phyloP scores from a whole-genome alignment of 2,797 vertebrate species.

The Mallotus villosus region DNA sequence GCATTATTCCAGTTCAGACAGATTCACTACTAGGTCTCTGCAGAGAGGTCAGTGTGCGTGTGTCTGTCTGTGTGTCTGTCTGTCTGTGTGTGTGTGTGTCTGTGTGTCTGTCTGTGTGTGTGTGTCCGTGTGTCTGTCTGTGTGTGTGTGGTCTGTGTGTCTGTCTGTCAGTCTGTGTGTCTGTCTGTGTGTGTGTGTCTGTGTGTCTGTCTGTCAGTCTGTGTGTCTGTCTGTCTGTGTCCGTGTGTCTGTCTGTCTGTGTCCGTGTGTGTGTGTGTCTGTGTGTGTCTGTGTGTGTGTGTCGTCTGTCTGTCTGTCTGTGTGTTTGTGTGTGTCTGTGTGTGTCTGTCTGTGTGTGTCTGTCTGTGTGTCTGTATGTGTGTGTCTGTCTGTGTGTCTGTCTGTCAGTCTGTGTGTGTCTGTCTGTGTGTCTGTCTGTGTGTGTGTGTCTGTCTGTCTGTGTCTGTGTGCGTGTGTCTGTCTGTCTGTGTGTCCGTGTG shows the following conservation, averaged over 20 bases:
- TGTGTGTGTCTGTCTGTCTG: not conserved
- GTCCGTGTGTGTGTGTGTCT: constrained; percentile 21
- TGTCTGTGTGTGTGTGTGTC: constrained; percentile 17
- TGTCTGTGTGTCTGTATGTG: not conserved
- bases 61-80: constrained; percentile 17
- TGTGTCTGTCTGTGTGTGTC: constrained; percentile 17
- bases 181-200: constrained; percentile 19
- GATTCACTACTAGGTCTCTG: not conserved
- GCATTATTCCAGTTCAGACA: not conserved
- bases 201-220: constrained; percentile 18
- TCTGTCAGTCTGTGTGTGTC: constrained; percentile 17
- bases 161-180: constrained; percentile 16
- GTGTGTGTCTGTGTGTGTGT: constrained; percentile 18
- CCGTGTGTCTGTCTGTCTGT: too few relatives aligned
- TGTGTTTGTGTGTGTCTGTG: constrained; percentile 18
- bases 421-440: constrained; percentile 22
- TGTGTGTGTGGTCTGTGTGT: not conserved
- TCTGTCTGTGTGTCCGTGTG: not conserved
- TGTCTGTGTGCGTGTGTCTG: constrained; percentile 29
- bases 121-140: too few relatives aligned
- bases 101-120: not conserved
- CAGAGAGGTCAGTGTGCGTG: not conserved
- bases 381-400: constrained; percentile 16
- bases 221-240: not conserved
- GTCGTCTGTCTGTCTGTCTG: too few relatives aligned